phyloP scores from a whole-genome alignment of 2,113 vertebrate species.

The Reinhardtius hippoglossoides region DNA sequence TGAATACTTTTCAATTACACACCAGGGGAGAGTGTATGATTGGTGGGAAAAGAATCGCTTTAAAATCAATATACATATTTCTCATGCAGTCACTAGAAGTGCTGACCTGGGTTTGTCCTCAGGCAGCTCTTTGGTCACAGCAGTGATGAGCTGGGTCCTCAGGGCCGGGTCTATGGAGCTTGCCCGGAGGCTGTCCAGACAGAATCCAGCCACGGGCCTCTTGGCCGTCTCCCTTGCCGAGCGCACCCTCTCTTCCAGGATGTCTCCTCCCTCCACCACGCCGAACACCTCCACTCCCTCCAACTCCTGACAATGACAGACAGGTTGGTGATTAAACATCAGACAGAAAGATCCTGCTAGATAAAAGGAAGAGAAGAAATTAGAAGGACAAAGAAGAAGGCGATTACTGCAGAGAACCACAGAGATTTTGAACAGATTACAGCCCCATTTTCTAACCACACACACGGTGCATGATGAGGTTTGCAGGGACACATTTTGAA shows the following conservation, averaged over 20 bases:
- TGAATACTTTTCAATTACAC: slow-evolving; percentile 6
- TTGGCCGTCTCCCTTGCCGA: slow-evolving; percentile 95
- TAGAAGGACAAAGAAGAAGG: neutral
- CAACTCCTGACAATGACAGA: slow-evolving; percentile 84
- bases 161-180: slow-evolving; percentile 80
- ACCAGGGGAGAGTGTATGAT: neutral
- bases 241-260: slow-evolving; percentile 91
- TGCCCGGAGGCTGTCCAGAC: slow-evolving; percentile 92
- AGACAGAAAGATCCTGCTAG: neutral
- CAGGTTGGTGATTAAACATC: slow-evolving; percentile 18
- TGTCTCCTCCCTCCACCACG: slow-evolving; percentile 92
- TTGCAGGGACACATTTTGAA: neutral
- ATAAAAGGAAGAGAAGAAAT: neutral
- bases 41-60: neutral
- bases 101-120: slow-evolving; percentile 93
- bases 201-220: slow-evolving; percentile 93
- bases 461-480: neutral
- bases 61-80: slow-evolving; percentile 10
- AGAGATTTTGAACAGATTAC: neutral
- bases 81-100: neutral
- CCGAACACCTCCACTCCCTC: slow-evolving; percentile 88
- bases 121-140: slow-evolving; percentile 89
- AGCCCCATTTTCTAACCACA: neutral
- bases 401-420: neutral
- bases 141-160: slow-evolving; percentile 86